Percentiles rank a stretch among this genome's conserved stretches.
Conservation (phyloP, 2,888 invertebrate genomes). For the Coenonympha arcania region DNA sequence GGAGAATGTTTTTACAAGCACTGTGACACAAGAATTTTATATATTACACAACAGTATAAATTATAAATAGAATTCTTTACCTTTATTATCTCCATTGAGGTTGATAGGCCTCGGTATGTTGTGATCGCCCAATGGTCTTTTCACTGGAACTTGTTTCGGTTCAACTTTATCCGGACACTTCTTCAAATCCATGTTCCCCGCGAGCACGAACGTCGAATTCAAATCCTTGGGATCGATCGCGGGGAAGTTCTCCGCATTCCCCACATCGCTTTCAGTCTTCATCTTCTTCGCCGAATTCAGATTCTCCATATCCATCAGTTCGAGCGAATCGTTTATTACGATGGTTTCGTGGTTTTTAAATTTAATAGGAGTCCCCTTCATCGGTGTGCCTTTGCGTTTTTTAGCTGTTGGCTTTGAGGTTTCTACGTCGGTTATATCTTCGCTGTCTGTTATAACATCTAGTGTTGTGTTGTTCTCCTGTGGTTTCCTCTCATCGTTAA, state of each 20-base stretch:
- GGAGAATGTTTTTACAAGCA: no score
- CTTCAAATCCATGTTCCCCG: conserved; percentile 49
- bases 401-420: conserved; percentile 44
- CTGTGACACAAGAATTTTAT: no score
- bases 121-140: conserved; percentile 52
- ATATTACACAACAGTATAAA: no score
- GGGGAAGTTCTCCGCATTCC: conserved; percentile 50
- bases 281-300: conserved; percentile 56
- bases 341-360: conserved; percentile 58
- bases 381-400: conserved; percentile 63
- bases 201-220: conserved; percentile 65
- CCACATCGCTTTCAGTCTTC: conserved; percentile 39
- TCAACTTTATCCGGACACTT: conserved; percentile 38
- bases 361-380: conserved; percentile 62
- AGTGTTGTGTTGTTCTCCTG: conserved; percentile 36
- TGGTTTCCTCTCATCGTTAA: conserved; percentile 21
- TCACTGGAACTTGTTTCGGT: conserved; percentile 35
- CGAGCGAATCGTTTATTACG: conserved; percentile 61
- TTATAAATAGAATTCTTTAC: conserved; percentile 35
- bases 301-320: conserved; percentile 48
- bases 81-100: conserved; percentile 44
- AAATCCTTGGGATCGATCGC: conserved; percentile 52
- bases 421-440: conserved; percentile 53
- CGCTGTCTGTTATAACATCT: conserved; percentile 54
- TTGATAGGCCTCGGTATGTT: conserved; percentile 44